A percentile compares a stretch with the other conserved stretches of the same genome.
These are phyloP conservation scores for Drosophila mimica DNA, from an alignment of 2,888 invertebrate species.

Conservation along the genomic window DNA sequence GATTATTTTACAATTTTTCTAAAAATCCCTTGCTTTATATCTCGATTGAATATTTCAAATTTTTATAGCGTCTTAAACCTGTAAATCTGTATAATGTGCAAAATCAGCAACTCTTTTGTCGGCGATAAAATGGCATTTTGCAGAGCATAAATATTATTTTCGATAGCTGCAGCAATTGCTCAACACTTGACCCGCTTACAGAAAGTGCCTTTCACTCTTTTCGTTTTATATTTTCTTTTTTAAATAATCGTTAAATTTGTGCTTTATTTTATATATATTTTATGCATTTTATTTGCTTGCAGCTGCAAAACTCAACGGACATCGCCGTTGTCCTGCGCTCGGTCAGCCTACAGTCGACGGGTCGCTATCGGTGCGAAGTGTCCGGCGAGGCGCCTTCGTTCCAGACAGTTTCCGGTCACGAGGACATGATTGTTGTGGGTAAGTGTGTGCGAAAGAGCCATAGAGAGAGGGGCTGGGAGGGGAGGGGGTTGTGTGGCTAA, in stretches of 20 bases:
- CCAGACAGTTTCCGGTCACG: conserved; percentile 90
- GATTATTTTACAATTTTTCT: not conserved
- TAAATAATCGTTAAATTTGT: conserved; percentile 17
- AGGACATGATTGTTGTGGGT: conserved; percentile 91
- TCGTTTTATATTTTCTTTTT: not conserved
- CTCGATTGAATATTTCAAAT: not conserved
- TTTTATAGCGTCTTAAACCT: not conserved
- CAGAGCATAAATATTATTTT: conserved; percentile 14
- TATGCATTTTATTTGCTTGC: conserved; percentile 47
- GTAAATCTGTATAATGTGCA: not conserved
- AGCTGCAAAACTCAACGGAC: conserved; percentile 89
- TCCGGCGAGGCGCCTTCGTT: conserved; percentile 92
- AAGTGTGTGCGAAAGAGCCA: conserved; percentile 81
- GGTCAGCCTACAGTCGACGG: conserved; percentile 89
- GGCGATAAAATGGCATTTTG: not conserved
- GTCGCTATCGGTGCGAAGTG: conserved; percentile 91
- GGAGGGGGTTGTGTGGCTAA: not conserved
- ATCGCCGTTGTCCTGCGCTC: conserved; percentile 88
- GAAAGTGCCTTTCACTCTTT: conserved; percentile 43
- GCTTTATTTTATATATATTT: not conserved
- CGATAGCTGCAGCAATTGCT: not conserved
- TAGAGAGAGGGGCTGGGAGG: not conserved
- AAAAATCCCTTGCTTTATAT: not conserved
- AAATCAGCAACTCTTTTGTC: not conserved
- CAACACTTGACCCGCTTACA: conserved; percentile 12